These are phyloP conservation scores for Lathamus discolor DNA, from an alignment of 2,113 vertebrate genomes.

Conservation along the genomic window DNA sequence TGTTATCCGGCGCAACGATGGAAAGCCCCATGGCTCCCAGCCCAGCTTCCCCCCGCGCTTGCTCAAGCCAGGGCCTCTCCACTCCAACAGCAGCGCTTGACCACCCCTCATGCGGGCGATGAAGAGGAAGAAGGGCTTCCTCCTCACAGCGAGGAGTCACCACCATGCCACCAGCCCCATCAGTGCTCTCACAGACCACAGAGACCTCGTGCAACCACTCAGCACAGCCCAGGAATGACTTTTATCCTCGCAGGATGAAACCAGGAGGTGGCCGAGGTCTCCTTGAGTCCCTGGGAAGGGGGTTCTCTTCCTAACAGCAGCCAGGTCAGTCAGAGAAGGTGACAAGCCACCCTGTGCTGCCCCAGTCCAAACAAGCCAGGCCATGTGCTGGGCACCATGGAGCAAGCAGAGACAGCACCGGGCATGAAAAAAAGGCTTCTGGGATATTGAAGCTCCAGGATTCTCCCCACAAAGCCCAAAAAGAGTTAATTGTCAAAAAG, in stretches of 20 bases:
- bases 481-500: not conserved
- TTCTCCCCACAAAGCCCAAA: fast-evolving
- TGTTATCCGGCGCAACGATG: fast-evolving
- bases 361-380: not conserved
- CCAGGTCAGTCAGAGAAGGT: not conserved
- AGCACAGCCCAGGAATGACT: not conserved
- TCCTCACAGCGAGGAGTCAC: not conserved
- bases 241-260: not conserved
- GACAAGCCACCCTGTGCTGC: not conserved
- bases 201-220: not conserved
- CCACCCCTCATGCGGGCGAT: not conserved
- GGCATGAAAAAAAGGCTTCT: not conserved
- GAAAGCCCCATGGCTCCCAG: not conserved
- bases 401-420: fast-evolving
- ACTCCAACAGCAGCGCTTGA: not conserved
- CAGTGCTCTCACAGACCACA: not conserved
- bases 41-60: not conserved
- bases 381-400: not conserved
- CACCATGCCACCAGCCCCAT: not conserved
- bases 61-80: not conserved
- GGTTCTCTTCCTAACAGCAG: not conserved
- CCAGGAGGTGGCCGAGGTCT: not conserved
- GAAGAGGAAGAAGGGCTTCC: conserved; percentile 16
- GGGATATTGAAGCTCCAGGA: not conserved
- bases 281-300: not conserved